Conservation (phyloP, 2,113 vertebrate genomes). For the Acanthochromis polyacanthus region DNA sequence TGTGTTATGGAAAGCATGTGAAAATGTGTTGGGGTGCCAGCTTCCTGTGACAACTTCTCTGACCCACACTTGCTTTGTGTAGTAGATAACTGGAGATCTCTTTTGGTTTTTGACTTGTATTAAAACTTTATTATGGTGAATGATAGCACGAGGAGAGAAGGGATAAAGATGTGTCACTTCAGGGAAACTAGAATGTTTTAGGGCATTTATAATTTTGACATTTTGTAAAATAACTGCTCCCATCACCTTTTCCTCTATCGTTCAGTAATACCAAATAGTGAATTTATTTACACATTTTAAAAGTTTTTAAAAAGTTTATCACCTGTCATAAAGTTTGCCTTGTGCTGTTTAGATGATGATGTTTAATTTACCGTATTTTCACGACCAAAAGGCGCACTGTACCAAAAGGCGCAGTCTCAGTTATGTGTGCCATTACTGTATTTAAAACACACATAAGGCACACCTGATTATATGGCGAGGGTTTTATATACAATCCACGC, state of each 20-base stretch:
- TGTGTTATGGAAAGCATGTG: background rate
- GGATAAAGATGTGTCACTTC: conserved; percentile 51
- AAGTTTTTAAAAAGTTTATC: background rate
- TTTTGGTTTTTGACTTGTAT: conserved; percentile 2
- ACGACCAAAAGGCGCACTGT: no score
- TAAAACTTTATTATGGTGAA: background rate
- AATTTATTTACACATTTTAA: conserved; percentile 39
- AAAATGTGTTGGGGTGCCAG: background rate
- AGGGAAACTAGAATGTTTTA: conserved; percentile 46
- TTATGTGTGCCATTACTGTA: no score
- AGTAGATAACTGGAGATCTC: conserved; percentile 57
- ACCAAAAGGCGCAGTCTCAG: no score
- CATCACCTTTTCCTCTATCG: conserved; percentile 3
- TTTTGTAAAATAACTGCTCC: conserved; percentile 10
- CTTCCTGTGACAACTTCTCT: background rate
- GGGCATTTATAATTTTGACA: conserved; percentile 52
- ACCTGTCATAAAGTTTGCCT: conserved; percentile 22
- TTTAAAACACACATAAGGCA: no score
- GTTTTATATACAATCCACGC: no score
- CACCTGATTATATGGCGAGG: no score
- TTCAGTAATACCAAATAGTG: conserved; percentile 49
- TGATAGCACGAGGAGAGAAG: conserved; percentile 13
- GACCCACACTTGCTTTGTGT: conserved; percentile 19
- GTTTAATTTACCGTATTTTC: no score
- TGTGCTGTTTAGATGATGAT: conserved; percentile 31